Percentiles rank a stretch among this genome's conserved stretches.
Evolutionary conservation across 2,797 vertebrate species (phyloP).

Genomic region (Lutjanus campechanus): DNA sequence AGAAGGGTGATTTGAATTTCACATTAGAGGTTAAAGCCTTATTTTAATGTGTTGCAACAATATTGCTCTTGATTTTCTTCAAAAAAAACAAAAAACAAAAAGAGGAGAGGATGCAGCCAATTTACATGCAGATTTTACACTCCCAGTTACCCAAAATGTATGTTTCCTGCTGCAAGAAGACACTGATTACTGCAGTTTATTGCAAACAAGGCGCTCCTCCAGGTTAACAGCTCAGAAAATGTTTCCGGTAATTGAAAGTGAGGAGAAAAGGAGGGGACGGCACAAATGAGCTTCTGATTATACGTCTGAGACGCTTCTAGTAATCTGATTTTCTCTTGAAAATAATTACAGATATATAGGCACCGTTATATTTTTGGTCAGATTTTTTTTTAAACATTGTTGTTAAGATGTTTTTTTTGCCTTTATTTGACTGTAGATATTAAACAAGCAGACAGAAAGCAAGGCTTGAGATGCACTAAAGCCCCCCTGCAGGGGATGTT

Average conservation of each 20-base stretch:
- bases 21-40: not conserved
- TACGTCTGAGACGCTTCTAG: not conserved
- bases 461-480: not conserved
- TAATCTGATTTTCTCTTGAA: not conserved
- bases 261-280: not conserved
- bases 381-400: not conserved
- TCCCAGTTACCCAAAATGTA: not conserved
- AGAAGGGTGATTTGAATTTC: constrained; percentile 14
- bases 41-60: not conserved
- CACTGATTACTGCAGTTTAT: constrained; percentile 13
- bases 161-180: constrained; percentile 12
- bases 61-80: not conserved
- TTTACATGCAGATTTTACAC: not conserved
- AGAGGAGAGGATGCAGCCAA: not conserved
- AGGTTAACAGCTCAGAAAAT: constrained; percentile 12
- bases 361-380: no score
- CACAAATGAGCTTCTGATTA: constrained; percentile 26
- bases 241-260: constrained; percentile 10
- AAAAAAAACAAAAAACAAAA: no score
- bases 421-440: not conserved
- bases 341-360: no score
- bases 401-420: not conserved
- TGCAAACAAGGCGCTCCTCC: not conserved
- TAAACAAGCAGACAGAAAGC: not conserved
- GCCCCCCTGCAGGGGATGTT: constrained; percentile 3